Percentiles rank a stretch among this genome's conserved stretches.
Conservation (phyloP, 2,888 invertebrate genomes). For the Shargacucullia verbasci region DNA sequence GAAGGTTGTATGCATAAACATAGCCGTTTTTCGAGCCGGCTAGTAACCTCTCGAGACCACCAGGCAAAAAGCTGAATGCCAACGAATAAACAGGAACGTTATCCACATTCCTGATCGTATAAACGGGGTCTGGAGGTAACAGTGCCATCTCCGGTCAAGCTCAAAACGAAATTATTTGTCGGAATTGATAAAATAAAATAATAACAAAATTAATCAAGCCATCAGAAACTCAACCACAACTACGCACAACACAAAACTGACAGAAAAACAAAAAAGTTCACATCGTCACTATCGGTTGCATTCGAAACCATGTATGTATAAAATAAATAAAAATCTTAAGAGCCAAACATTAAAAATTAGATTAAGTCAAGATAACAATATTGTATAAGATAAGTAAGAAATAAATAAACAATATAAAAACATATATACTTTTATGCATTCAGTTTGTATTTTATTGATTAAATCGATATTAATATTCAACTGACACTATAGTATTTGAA, state of each 20-base stretch:
- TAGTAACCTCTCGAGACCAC: constrained; percentile 90
- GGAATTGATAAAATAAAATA: constrained; percentile 82
- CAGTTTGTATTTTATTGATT: not conserved
- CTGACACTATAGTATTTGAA: constrained; percentile 21
- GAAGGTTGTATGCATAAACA: constrained; percentile 94
- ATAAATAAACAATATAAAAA: too few relatives aligned
- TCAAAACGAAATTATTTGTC: constrained; percentile 82
- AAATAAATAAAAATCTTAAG: rapidly evolving
- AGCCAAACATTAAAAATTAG: not conserved
- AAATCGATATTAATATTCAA: not conserved
- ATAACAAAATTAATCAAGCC: constrained; percentile 86
- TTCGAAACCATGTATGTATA: constrained; percentile 26
- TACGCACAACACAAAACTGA: constrained; percentile 89
- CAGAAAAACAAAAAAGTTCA: constrained; percentile 79
- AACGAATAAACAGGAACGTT: constrained; percentile 93
- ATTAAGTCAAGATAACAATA: not conserved
- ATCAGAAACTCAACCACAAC: constrained; percentile 86
- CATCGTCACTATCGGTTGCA: constrained; percentile 47
- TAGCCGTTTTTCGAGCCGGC: constrained; percentile 93
- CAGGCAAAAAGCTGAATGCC: constrained; percentile 90
- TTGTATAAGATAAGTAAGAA: too few relatives aligned
- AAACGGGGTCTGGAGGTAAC: constrained; percentile 94
- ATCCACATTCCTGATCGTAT: constrained; percentile 91
- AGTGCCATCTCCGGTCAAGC: constrained; percentile 91
- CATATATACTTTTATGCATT: too few relatives aligned